Base-by-base conservation (phyloP, 30 jellyfish, hydroid and myxozoan species). In the Mastigias papua region DNA sequence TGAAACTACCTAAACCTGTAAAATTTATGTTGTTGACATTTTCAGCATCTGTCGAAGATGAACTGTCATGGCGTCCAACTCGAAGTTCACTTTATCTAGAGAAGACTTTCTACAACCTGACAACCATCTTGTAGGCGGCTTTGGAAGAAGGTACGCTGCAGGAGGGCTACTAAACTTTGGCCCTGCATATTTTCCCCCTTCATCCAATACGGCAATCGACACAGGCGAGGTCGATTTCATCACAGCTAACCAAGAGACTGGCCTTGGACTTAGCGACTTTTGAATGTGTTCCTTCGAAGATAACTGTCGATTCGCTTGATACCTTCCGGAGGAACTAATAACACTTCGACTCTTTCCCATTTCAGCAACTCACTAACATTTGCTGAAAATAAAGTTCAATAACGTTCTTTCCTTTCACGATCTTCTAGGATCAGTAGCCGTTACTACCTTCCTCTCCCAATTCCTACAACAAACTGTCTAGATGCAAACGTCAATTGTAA, bases 101-200 rank as follows among this genome's bases (percentile, higher is more conserved):
- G 89, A 67, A 1, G 96, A 50, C 76, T 48, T 61, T 11, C 50
- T 37, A n/a, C 78, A 86, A 48, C 87, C 48, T 6, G 97, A 71
- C 34, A 95, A 76, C 99, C 99, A 95, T 42, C 82, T 86, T 30
- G 91, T 50, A 22, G 99, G 99, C 25, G 99, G 99, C 82, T 86
- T 89, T 30, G 99, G 99, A 54, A 95, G 84, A 63, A 73, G 91
- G 57, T 78, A 57, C 15, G 99, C 98, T n/a, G 99, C 83, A 50
- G 99, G 99, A 20, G 99, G 99, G 69, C 99, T 95, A 67, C 91
- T 90, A 82, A 95, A 95, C 77, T 91, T 90, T 9, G 99, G 96
- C 34, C 99, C 99, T 71, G 99, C 99, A 81, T 95, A 95, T 31
- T 84, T 86, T 67, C 32, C 69, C 57, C 80, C 90, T 71, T 61